These are phyloP conservation scores for Portevinia maculata DNA, from an alignment of 2,888 invertebrate genomes.

Conservation along the genomic window DNA sequence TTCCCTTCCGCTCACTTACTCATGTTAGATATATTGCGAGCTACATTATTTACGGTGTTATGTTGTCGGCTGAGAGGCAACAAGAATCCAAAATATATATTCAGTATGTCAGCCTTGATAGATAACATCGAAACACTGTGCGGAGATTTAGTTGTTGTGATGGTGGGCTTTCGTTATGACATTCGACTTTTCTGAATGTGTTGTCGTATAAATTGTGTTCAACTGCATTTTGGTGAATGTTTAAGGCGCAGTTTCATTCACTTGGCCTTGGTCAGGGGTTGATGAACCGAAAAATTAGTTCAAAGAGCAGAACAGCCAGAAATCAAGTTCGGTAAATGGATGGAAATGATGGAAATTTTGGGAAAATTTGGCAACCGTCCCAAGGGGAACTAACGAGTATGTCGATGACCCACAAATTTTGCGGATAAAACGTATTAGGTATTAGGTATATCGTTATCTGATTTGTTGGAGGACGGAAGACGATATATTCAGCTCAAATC, in stretches of 20 bases:
- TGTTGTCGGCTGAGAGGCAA: slow-evolving; percentile 37
- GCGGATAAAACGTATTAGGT: not conserved
- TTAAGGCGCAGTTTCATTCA: not conserved
- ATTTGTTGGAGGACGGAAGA: slow-evolving; percentile 40
- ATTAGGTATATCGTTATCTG: slow-evolving; percentile 4
- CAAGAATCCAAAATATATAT: slow-evolving; percentile 42
- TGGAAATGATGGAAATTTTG: slow-evolving; percentile 33
- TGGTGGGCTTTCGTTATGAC: slow-evolving; percentile 47
- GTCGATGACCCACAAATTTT: slow-evolving; percentile 27
- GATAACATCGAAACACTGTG: not conserved
- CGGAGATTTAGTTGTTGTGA: slow-evolving; percentile 16
- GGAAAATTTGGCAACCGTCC: slow-evolving; percentile 54
- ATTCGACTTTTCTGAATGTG: slow-evolving; percentile 25
- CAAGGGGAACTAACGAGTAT: slow-evolving; percentile 24
- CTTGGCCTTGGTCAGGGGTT: slow-evolving; percentile 30
- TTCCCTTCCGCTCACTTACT: slow-evolving; percentile 30
- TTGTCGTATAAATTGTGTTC: slow-evolving; percentile 6
- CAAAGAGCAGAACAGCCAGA: slow-evolving; percentile 67
- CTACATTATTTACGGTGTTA: slow-evolving; percentile 59
- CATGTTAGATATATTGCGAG: slow-evolving; percentile 19
- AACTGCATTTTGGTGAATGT: slow-evolving; percentile 1
- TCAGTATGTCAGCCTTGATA: slow-evolving; percentile 53
- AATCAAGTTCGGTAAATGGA: slow-evolving; percentile 14
- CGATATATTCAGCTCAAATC: too few species aligned
- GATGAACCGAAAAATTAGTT: slow-evolving; percentile 57